Evolutionary conservation across 2,888 invertebrate genomes (phyloP), one percentile per base, ranked within the genome.

Genomic region (Chrysodeixis includens): DNA sequence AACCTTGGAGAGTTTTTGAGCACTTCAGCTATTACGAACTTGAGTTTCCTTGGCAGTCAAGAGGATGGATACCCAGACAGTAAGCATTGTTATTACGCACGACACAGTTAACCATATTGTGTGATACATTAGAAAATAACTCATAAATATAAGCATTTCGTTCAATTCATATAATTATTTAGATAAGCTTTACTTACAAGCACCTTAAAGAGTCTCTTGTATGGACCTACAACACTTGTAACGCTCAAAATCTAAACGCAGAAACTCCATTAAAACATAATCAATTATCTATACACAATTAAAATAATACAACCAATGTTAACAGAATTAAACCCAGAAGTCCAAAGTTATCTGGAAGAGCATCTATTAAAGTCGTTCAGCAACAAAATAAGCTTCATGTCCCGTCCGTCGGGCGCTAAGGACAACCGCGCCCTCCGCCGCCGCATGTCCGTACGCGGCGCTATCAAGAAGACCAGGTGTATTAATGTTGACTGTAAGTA

Each of bases 1-100:
- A 97, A 98, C 88, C 94, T 99, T 32, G 97, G 97, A 74, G 99
- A 99, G 79, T 99, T 99, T 90, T 94, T 99, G 66, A 99, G 97
- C 84, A 99, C 99, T 0, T 99, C 99, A 1, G 99, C 99, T 73
- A 98, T 99, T 55, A 99, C 99, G 0, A 99, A 99, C 92, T 95
- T 99, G 79, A 99, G 99, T 91, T 99, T 99, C 88, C 95, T 99
- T 79, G 98, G 98, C 22, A 98, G 98, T 86, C 97, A 98, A 76
- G 99, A 99, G 90, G 98, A 98, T 78, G 99, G 99, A 30, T 97
- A 98, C 88, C 98, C 98, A 10, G 98, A 98, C 85, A 97, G 97
- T 96, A 92, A 96, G 96, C 96, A 61, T 55, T 26, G 18, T 9
- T 9, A 9, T 20, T n/a, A 10, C 2, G 14, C 4, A 35, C 10